Base-by-base conservation (phyloP, 2,888 invertebrate species). In the Sesamia inferens region DNA sequence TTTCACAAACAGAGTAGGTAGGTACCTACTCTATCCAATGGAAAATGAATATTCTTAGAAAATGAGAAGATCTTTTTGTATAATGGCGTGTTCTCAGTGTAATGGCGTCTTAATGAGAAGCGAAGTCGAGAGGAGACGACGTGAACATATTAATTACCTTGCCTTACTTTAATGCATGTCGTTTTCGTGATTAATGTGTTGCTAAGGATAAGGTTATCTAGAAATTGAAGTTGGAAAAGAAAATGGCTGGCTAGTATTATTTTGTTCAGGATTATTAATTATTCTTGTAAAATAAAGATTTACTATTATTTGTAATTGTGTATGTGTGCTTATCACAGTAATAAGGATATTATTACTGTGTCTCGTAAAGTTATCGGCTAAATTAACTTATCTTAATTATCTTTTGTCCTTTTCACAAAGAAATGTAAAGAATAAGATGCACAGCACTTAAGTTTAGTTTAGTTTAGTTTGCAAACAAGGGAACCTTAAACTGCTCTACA, bases 141-240 rank as follows among this genome's bases (percentile, higher is more conserved):
- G 89, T 71, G 92, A 93, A 93, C 92, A 92, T 93, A 94, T 94
- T 94, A 94, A 95, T 95, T 95, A 95, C 93, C 92, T 85, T 85
- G 85, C 81, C 84, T 88, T 88, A 90, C 88, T 91, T 89, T 91
- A 91, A 92, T 91, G 90, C 88, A 90, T 88, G 92, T 89, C 89
- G 79, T 84, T 81, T 69, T 62, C 69, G 87, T 94, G 95, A 94
- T 94, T 92, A 87, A 95, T 94, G 93, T 54, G 78, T 67, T 19
- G 22, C 51, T 19, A 47, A 22, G 39, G 64, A 24, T 58, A 44
- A 55, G 67, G 44, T 73, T 72, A 47, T 2, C 4, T 0, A 13
- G 65, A 58, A 42, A 47, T 39, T 13, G 51, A 8, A 42, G 14
- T 24, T 31, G n/a, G 0, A 14, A 42, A n/a, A 42, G 5, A 63